Base-by-base conservation (phyloP, 2,797 vertebrate species). In the Euthynnus affinis region DNA sequence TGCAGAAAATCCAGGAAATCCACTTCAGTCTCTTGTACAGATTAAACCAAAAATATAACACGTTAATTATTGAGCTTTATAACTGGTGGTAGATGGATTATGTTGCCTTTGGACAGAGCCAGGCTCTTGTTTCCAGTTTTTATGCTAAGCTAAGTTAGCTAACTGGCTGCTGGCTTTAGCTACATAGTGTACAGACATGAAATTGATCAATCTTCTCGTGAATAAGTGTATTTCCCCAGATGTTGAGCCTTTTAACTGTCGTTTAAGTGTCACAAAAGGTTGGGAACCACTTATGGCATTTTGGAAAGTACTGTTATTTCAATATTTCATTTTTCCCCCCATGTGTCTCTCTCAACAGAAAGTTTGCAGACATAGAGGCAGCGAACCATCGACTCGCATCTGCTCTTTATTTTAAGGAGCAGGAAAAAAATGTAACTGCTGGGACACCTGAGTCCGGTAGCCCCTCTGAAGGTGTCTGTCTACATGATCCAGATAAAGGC, bases 311-410 rank as follows among this genome's bases (percentile, higher is more conserved):
- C 4, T 46, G 3, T 13, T 67, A 18, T 42, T 18, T 62, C 20
- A 27, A 8, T 12, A 25, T 64, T 6, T 74, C 0, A 37, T 65
- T 4, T 37, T 55, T 56, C 55, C 44, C 29, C 32, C 48, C 0
- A 1, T 78, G 20, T 37, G 9, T 74, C 8, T 78, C 59, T 84
- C 67, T 86, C 74, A 65, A 91, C 91, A 97, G 96, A 85, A 96
- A 96, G 91, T 96, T 96, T 91, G 94, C 95, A 32, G 94, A 96
- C 78, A 96, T 96, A 62, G 96, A 96, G 79, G 96, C 96, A 57
- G 93, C 95, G 34, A 97, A 96, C 86, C 94, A 95, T 6, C 92
- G 92, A 27, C 90, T 95, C 27, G 89, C 92, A 3, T 92, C 93
- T 23, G 88, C 92, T 56, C 88, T 96, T 57, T 92, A 92, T 83